Base-by-base conservation (phyloP, 2,888 invertebrate species). In the Microctonus aethiopoides region DNA sequence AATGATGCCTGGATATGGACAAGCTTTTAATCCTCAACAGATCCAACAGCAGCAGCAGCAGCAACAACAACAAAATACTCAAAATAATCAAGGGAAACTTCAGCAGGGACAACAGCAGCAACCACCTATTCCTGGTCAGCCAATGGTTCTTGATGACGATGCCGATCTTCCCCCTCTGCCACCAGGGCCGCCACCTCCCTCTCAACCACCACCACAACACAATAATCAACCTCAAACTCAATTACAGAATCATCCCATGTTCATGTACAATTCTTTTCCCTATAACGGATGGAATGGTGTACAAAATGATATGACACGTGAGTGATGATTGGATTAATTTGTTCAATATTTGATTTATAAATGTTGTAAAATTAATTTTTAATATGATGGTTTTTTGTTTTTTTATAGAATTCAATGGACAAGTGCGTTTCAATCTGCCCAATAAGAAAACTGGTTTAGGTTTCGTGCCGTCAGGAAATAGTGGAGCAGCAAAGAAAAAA, bases 401-500 rank as follows among this genome's bases (percentile, higher is more conserved):
- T 46, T 54, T 81, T 80, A 29, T 78, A 83, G 84, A 85, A 75
- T 86, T 82, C 76, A 84, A 82, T 57, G 80, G 81, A 34, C 83
- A 84, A 66, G 84, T 86, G 41, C 83, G 86, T 56, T 85, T 86
- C 68, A 85, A 85, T 46, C 81, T 87, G 46, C 87, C 84, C 56
- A 87, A 87, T 73, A 86, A 87, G 72, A 86, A 87, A 76, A 78
- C 83, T 10, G 86, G 85, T 54, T 75, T 83, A 32, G 83, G 84
- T 4, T 86, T 84, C 56, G 77, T 80, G 64, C 79, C 80, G 32
- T 77, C 77, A 51, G 80, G 87, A 74, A 77, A 86, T 85, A 89
- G 88, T 72, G 90, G 89, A 69, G 89, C 89, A 11, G 89, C 90
- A 0, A 94, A 94, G 88, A 94, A 93, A 87, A 94, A 94, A 83